Percentiles rank a stretch among this genome's conserved stretches.
Conservation (phyloP, 2,888 invertebrate species). For the Mimas tiliae region DNA sequence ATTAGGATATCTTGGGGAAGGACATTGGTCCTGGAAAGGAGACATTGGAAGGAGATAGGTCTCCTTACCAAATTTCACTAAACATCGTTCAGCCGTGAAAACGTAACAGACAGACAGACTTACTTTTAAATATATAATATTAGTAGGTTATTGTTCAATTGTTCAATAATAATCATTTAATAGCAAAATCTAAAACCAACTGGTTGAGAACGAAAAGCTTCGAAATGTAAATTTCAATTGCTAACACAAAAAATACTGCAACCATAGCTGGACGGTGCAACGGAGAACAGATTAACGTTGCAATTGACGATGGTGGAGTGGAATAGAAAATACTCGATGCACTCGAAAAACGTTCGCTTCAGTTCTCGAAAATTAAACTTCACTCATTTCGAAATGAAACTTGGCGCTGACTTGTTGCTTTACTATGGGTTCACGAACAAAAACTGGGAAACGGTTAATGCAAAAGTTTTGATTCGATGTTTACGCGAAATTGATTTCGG, state of each 20-base stretch:
- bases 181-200: too few relatives aligned
- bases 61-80: too few relatives aligned
- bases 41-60: too few relatives aligned
- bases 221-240: not conserved
- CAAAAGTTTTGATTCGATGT: constrained; percentile 13
- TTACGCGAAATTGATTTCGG: constrained; percentile 1
- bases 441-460: constrained; percentile 8
- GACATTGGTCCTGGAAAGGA: too few relatives aligned
- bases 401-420: constrained; percentile 37
- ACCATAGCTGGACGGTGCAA: not conserved
- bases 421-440: constrained; percentile 33
- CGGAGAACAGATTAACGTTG: constrained; percentile 9
- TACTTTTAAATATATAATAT: too few relatives aligned
- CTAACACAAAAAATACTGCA: not conserved
- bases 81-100: too few relatives aligned
- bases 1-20: too few relatives aligned
- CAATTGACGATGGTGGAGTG: constrained; percentile 20
- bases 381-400: constrained; percentile 43
- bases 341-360: constrained; percentile 41
- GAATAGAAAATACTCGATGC: constrained; percentile 40
- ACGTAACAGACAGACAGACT: too few relatives aligned
- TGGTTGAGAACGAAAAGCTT: too few relatives aligned
- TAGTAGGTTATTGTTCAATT: too few relatives aligned
- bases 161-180: too few relatives aligned
- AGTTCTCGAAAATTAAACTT: constrained; percentile 52